Conservation (phyloP, 2,797 vertebrate genomes). For the Cyprinodon diabolis region DNA sequence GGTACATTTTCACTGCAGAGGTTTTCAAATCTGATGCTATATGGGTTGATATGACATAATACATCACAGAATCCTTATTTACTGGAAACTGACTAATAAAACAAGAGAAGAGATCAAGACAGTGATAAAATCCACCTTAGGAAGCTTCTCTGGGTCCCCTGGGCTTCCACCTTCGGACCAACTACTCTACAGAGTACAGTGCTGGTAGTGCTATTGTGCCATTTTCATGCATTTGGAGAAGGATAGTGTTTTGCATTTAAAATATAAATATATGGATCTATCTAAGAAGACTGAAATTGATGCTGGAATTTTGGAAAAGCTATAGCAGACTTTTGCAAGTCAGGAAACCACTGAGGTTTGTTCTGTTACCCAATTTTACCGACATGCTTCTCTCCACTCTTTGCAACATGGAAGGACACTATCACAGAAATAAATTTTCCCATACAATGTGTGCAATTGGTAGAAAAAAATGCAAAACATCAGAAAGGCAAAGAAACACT, state of each 20-base stretch:
- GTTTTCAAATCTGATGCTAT: neutral
- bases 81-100: no score
- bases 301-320: neutral
- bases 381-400: neutral
- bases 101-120: no score
- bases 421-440: neutral
- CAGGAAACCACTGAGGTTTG: neutral
- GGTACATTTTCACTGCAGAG: conserved; percentile 70
- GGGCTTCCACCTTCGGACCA: no score
- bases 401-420: neutral
- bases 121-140: no score
- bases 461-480: neutral
- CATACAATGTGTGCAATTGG: neutral
- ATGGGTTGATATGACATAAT: neutral
- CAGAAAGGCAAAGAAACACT: neutral
- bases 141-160: no score
- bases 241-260: no score
- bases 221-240: no score
- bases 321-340: neutral
- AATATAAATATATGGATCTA: no score
- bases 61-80: no score
- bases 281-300: neutral
- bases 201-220: no score
- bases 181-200: no score
- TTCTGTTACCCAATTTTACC: neutral